phyloP scores from a whole-genome alignment of 2,888 invertebrate genomes.

The Ethmia dodecea region DNA sequence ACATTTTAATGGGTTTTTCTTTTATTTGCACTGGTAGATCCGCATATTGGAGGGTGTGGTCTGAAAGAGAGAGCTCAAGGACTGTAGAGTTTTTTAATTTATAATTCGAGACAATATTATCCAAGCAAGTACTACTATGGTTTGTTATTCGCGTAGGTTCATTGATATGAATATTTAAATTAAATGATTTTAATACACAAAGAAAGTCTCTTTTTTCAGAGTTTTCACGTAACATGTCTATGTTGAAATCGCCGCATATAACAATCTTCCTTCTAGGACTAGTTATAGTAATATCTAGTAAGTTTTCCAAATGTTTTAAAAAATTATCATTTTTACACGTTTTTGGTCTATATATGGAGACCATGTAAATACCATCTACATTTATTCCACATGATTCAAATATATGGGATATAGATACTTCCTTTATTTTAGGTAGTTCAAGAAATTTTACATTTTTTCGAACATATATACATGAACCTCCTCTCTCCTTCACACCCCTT shows the following conservation, averaged over 20 bases:
- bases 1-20: neutral
- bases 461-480: neutral
- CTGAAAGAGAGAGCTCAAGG: neutral
- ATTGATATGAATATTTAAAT: neutral
- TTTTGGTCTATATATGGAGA: neutral
- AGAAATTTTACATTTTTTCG: neutral
- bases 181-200: neutral
- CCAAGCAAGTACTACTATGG: neutral
- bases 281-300: neutral
- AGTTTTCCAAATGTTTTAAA: neutral
- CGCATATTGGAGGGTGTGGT: neutral
- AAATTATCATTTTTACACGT: neutral
- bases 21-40: neutral
- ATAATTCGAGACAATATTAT: neutral
- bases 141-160: neutral
- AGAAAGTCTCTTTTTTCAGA: neutral
- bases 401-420: neutral
- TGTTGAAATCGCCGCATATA: too few species aligned
- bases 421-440: neutral
- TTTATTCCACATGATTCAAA: neutral
- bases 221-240: neutral
- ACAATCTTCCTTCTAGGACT: too few species aligned
- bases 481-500: neutral
- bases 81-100: neutral
- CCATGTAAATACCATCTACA: neutral